Conservation (phyloP, 53 echinoderm and acorn worm species). For the Glandiceps talaboti region DNA sequence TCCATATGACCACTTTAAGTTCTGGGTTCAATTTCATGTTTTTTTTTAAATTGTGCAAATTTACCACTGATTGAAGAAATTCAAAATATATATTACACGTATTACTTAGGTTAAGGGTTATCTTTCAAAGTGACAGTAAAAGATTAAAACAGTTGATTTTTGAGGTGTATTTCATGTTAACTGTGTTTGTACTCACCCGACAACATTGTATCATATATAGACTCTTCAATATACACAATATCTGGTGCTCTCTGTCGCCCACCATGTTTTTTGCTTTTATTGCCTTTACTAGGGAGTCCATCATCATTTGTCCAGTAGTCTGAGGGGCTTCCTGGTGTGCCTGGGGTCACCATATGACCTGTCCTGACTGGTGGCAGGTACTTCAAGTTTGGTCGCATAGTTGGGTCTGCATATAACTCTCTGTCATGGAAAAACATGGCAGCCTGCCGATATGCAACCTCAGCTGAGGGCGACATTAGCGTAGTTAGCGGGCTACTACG, state of each 20-base stretch:
- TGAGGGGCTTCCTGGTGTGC: slow-evolving; percentile 40
- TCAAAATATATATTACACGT: no score
- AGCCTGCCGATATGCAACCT: slow-evolving; percentile 89
- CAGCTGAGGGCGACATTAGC: slow-evolving; percentile 76
- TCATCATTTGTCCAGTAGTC: slow-evolving; percentile 71
- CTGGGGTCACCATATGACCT: background rate
- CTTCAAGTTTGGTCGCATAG: slow-evolving; percentile 75
- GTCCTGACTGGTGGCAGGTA: slow-evolving; percentile 66
- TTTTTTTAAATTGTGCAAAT: no score
- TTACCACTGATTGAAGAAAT: no score
- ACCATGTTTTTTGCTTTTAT: slow-evolving; percentile 20
- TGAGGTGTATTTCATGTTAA: no score
- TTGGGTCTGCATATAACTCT: slow-evolving; percentile 83
- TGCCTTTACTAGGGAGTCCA: slow-evolving; percentile 15
- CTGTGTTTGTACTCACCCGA: slow-evolving; percentile 63
- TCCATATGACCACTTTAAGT: no score
- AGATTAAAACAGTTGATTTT: no score
- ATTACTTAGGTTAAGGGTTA: no score
- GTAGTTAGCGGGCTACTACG: slow-evolving; percentile 28
- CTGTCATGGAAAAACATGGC: slow-evolving; percentile 84
- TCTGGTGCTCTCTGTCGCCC: slow-evolving; percentile 28
- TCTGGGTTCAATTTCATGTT: no score
- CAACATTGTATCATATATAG: slow-evolving; percentile 84
- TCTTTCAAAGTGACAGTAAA: no score
- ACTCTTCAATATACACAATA: slow-evolving; percentile 73